Base-by-base conservation (phyloP, 1,140 invertebrate genomes). In the Ptiloglossa arizonensis region DNA sequence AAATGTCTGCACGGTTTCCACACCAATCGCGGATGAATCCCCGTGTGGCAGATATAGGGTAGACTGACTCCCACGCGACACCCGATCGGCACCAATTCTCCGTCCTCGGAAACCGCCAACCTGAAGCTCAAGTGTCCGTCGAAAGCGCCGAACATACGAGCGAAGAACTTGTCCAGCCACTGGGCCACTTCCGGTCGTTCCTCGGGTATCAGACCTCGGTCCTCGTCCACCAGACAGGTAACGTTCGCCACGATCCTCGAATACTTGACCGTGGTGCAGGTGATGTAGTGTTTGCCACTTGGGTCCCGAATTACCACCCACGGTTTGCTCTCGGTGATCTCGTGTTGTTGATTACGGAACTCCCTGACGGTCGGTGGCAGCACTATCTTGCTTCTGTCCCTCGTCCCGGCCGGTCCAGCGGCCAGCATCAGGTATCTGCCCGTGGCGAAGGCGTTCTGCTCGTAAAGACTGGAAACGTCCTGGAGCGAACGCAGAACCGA, bases 261-360 rank as follows among this genome's bases (percentile, higher is more conserved):
- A 59, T 96, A 95, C 85, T 96, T 96, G 19, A 97, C 92, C 0
- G 96, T 97, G 0, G 96, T 97, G 84, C 96, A 97, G 3, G 96
- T 97, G 29, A 97, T 92, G 83, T 95, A 95, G 71, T 96, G 96
- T 50, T 95, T 94, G 15, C 95, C 96, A 59, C 94, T 94, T 3
- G 96, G 94, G 85, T 97, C 95, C 50, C 95, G 94, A 0, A 97
- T 94, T 17, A 97, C 94, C 5, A 97, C 92, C 96, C 96, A 97
- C 0, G 95, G 95, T 70, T 94, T 94, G n/a, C 94, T 94, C 24
- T 95, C 94, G 89, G 93, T 96, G 52, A 96, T 95, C 89, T 96
- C 95, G 69, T 94, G 93, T 15, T 94, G 93, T 24, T 96, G 93
- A 82, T 94, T 94, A 5, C 86, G 83, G 46, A 96, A 94, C 32